Conservation (phyloP, 2,797 vertebrate species). For the Thunnus albacares region DNA sequence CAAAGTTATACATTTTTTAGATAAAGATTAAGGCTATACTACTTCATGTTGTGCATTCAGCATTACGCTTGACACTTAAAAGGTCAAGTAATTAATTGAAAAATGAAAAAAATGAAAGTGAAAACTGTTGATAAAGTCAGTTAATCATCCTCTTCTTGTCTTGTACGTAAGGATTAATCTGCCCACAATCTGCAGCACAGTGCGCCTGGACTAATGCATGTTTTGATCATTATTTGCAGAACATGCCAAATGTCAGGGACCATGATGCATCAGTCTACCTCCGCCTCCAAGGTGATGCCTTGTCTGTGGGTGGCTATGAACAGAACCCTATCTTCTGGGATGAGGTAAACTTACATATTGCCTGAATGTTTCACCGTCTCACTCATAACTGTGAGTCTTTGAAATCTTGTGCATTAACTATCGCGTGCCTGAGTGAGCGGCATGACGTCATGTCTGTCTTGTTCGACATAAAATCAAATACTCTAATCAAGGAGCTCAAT, state of each 20-base stretch:
- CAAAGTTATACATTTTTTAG: neutral
- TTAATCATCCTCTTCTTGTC: neutral
- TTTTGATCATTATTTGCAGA: slow-evolving; percentile 81
- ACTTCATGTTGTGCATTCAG: neutral
- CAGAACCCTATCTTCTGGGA: slow-evolving; percentile 97
- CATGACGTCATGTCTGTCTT: slow-evolving; percentile 18
- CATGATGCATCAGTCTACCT: slow-evolving; percentile 98
- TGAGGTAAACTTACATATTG: slow-evolving; percentile 85
- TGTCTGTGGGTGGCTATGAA: slow-evolving; percentile 98
- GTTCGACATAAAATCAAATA: slow-evolving; percentile 29
- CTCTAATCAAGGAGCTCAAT: slow-evolving; percentile 24
- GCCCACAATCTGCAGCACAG: neutral
- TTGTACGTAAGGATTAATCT: neutral
- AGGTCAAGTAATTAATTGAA: neutral
- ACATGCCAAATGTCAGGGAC: slow-evolving; percentile 98
- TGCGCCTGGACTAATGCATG: neutral
- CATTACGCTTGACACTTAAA: neutral
- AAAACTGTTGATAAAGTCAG: neutral
- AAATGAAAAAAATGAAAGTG: neutral
- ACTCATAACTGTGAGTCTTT: slow-evolving; percentile 3
- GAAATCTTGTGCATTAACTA: neutral
- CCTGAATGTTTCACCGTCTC: neutral
- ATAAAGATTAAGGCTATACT: neutral
- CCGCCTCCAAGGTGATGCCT: slow-evolving; percentile 97
- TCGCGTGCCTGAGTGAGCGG: neutral